Evolutionary conservation across 2,888 invertebrate genomes (phyloP).

Genomic region (Chrysina gloriosa): DNA sequence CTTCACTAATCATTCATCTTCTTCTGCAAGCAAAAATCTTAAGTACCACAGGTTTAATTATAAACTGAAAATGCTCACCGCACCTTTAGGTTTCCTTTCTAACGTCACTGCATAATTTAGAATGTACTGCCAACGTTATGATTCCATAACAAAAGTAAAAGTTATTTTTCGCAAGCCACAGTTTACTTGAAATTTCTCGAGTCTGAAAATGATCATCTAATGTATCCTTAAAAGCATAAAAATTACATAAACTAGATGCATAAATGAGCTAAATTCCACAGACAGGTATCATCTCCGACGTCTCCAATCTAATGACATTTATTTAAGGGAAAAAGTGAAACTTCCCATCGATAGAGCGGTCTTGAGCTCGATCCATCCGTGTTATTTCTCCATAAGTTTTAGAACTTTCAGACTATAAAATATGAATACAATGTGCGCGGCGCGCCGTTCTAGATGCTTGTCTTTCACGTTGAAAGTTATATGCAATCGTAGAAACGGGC

Average conservation of each 20-base stretch:
- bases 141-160: too few relatives aligned
- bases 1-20: too few relatives aligned
- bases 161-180: too few relatives aligned
- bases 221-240: constrained; percentile 2
- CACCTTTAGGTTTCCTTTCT: too few relatives aligned
- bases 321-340: constrained; percentile 35
- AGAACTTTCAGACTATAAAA: constrained; percentile 33
- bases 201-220: background rate
- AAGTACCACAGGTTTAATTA: too few relatives aligned
- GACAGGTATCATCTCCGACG: background rate
- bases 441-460: constrained; percentile 21
- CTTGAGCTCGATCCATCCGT: constrained; percentile 2
- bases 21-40: too few relatives aligned
- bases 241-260: constrained; percentile 26
- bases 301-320: constrained; percentile 14
- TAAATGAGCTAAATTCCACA: constrained; percentile 10
- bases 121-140: too few relatives aligned
- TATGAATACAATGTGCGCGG: constrained; percentile 28
- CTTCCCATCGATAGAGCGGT: constrained; percentile 11
- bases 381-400: constrained; percentile 22
- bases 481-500: constrained; percentile 7
- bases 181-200: background rate
- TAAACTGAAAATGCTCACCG: too few relatives aligned
- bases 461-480: constrained; percentile 24
- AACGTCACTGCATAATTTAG: too few relatives aligned